phyloP scores from a whole-genome alignment of 2,113 vertebrate genomes.

The Boulengeromyrus knoepffleri region DNA sequence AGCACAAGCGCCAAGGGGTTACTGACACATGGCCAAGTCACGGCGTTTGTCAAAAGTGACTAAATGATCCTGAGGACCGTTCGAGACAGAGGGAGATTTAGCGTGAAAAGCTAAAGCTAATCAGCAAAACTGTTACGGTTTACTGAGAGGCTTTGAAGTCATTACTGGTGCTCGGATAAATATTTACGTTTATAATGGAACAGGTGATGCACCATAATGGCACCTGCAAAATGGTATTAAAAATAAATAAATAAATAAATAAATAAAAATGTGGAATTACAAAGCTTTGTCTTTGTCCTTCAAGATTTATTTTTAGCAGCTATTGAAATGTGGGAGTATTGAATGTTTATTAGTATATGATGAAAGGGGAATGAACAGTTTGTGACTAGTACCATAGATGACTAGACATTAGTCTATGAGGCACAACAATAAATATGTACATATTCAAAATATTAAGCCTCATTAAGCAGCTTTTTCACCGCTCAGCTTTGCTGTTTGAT shows the following conservation, averaged over 20 bases:
- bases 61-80: slow-evolving; percentile 46
- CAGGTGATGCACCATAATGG: background rate
- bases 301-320: background rate
- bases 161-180: background rate
- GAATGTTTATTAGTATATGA: background rate
- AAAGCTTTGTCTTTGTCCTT: background rate
- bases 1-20: slow-evolving; percentile 47
- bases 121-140: slow-evolving; percentile 43
- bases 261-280: background rate
- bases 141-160: background rate
- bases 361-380: background rate
- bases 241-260: background rate
- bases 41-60: slow-evolving; percentile 57
- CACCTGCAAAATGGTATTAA: background rate
- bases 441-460: slow-evolving; percentile 1
- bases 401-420: background rate
- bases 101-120: slow-evolving; percentile 39
- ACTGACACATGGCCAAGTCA: slow-evolving; percentile 48
- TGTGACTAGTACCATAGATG: background rate
- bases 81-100: slow-evolving; percentile 29
- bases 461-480: background rate
- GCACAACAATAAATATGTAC: background rate
- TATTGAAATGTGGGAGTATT: background rate
- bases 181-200: background rate
- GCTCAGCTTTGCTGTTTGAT: background rate